Evolutionary conservation across 2,113 vertebrate species (phyloP), one percentile per base, ranked within the genome.

Genomic region (Himantopus leucocephalus): DNA sequence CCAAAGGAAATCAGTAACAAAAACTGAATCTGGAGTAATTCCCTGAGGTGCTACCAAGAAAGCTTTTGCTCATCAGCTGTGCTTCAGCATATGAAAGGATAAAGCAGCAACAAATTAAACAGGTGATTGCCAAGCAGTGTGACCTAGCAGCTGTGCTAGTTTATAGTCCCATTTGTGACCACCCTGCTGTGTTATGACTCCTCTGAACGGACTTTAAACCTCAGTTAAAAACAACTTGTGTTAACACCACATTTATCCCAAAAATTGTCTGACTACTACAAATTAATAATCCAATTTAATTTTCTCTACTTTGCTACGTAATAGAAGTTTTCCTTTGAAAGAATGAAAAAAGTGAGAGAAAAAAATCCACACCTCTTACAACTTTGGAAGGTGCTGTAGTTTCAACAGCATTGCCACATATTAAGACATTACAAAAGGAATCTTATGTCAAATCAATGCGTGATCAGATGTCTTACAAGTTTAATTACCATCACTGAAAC

Each of bases 361-460:
- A 66, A 30, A n/a, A 43, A 32, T 20, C 4, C 7, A 30, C 10
- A 37, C 8, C 30, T 37, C 62, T 35, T 68, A 13, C 5, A 47
- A 13, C 27, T 76, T 12, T n/a, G 75, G 10, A 86, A 72, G 15
- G 3, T 62, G 24, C 17, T 80, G 56, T 30, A 68, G 26, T 53
- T 81, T 45, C 39, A 90, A 71, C 27, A 14, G 9, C 18, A 85
- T 26, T 60, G 59, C 10, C 22, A 85, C 6, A 21, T 35, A 95
- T 4, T 29, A 27, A 73, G 53, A 75, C 12, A 83, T 45, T 50
- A 59, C 23, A 58, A 60, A 67, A 83, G 22, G 9, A 72, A 56
- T 55, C 17, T 50, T 58, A 11, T 0, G 1, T n/a, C 64, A 85
- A 62, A 81, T 43, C 22, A 80, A 7, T 1, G 5, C 0, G 3